These are phyloP conservation scores for Pharmacophagus antenor DNA, from an alignment of 2,888 invertebrate genomes.

Conservation along the genomic window DNA sequence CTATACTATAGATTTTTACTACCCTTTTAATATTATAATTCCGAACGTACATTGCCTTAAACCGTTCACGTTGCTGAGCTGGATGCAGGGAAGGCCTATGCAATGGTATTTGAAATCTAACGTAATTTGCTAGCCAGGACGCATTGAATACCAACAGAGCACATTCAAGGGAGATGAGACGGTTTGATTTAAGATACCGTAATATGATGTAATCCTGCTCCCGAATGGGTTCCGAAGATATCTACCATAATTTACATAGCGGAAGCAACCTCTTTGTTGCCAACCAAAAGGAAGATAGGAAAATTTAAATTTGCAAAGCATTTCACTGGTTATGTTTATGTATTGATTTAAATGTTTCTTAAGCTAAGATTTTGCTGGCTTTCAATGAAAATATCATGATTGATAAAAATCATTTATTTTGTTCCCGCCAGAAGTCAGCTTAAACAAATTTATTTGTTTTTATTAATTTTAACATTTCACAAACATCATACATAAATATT, in stretches of 20 bases:
- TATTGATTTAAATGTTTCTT: slow-evolving; percentile 67
- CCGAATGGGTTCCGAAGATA: slow-evolving; percentile 47
- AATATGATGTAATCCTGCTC: slow-evolving; percentile 72
- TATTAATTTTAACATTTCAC: not conserved
- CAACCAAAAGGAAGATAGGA: slow-evolving; percentile 61
- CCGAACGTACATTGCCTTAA: slow-evolving; percentile 26
- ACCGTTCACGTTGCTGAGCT: slow-evolving; percentile 33
- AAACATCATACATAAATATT: not conserved
- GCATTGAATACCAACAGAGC: slow-evolving; percentile 65
- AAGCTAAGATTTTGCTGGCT: slow-evolving; percentile 33
- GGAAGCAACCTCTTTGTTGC: slow-evolving; percentile 65
- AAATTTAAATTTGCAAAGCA: slow-evolving; percentile 70
- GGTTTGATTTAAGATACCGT: slow-evolving; percentile 72
- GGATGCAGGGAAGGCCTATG: slow-evolving; percentile 36
- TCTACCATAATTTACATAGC: slow-evolving; percentile 70
- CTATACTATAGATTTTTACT: too few species aligned
- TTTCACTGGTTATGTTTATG: slow-evolving; percentile 65
- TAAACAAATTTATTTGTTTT: slow-evolving; percentile 31
- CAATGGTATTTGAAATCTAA: slow-evolving; percentile 61
- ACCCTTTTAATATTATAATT: not conserved
- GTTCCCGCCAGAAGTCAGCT: slow-evolving; percentile 66
- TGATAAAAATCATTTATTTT: slow-evolving; percentile 76
- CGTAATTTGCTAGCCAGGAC: slow-evolving; percentile 69
- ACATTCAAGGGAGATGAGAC: slow-evolving; percentile 54
- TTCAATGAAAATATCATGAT: slow-evolving; percentile 56